Evolutionary conservation across 2,888 invertebrate species (phyloP).

Genomic region (Masnerella sp.): DNA sequence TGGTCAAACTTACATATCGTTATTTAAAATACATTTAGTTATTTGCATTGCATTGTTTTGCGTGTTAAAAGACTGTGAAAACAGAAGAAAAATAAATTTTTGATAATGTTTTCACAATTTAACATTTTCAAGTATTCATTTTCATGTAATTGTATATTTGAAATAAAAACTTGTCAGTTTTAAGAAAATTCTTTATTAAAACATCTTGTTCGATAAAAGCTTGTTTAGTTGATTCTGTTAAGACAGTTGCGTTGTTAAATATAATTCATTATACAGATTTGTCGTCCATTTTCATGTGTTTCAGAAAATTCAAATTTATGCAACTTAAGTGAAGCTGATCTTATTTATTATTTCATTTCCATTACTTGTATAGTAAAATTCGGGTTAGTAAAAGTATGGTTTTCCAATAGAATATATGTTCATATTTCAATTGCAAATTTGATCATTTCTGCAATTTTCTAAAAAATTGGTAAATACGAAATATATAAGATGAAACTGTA

Average conservation of each 20-base stretch:
- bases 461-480: too few relatives aligned
- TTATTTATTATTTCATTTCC: too few relatives aligned
- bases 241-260: constrained; percentile 3
- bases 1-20: too few relatives aligned
- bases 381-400: too few relatives aligned
- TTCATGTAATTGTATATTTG: background rate
- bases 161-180: background rate
- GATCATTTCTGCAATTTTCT: too few relatives aligned
- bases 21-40: too few relatives aligned
- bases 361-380: too few relatives aligned
- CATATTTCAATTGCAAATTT: too few relatives aligned
- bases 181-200: constrained; percentile 18
- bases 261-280: background rate
- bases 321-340: too few relatives aligned
- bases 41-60: background rate
- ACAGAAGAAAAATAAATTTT: background rate
- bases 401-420: too few relatives aligned
- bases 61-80: background rate
- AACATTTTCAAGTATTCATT: background rate
- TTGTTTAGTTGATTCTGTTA: background rate
- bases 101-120: background rate
- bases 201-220: constrained; percentile 10
- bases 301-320: too few relatives aligned
- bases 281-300: background rate
- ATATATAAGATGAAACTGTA: too few relatives aligned